Conservation (phyloP, 2,797 vertebrate species). For the Pseudotriccus pelzelni region DNA sequence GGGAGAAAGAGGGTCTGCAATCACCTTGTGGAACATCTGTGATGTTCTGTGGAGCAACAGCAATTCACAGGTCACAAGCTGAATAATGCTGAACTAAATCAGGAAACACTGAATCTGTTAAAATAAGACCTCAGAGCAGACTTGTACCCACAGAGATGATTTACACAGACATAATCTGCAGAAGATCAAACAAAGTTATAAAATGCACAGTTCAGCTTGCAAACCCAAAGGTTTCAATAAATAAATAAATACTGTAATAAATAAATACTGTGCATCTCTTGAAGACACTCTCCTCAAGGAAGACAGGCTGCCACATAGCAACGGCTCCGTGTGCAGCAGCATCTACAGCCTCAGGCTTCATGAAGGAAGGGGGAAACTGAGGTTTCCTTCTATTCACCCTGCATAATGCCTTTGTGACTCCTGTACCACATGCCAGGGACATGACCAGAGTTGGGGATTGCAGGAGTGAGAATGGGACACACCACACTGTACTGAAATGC, state of each 20-base stretch:
- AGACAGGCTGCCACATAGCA: background rate
- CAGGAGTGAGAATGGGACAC: background rate
- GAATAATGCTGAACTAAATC: background rate
- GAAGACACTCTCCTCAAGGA: background rate
- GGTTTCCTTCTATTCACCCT: background rate
- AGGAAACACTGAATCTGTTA: background rate
- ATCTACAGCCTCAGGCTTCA: background rate
- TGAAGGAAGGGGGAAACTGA: background rate
- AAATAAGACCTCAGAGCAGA: background rate
- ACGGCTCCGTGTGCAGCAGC: background rate
- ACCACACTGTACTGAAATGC: background rate
- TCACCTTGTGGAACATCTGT: background rate
- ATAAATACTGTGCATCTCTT: background rate
- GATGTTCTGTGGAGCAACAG: background rate
- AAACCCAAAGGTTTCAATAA: background rate
- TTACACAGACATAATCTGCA: background rate
- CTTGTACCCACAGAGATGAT: background rate
- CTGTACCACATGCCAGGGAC: background rate
- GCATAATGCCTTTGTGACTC: background rate
- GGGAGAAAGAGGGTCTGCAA: accelerated
- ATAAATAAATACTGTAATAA: background rate
- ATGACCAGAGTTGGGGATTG: accelerated
- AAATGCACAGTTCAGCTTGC: background rate
- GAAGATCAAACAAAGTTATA: background rate
- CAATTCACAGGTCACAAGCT: background rate